Evolutionary conservation across 2,797 vertebrate genomes (phyloP), one percentile per base, ranked within the genome.

Genomic region (Arremon aurantiirostris): DNA sequence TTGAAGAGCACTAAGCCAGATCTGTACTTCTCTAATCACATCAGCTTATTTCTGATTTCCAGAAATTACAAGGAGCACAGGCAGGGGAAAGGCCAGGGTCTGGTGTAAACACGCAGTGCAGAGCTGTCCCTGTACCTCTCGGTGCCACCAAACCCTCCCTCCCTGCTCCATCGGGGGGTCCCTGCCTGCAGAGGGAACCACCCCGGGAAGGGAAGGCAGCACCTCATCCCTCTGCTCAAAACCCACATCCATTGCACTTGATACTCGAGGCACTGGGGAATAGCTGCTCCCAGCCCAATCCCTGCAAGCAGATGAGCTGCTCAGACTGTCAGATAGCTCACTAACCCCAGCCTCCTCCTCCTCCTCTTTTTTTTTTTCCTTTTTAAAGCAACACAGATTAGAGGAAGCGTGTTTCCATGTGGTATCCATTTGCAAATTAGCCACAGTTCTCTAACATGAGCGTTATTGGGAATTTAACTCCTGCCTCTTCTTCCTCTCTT

Each of bases 11-110:
- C 94, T 98, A 98, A 98, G 97, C 96, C 96, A 97, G 97, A 96
- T 98, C 96, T 97, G 94, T 83, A 95, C 96, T 93, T 63, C 96
- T 97, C 95, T 98, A 98, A 98, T 98, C 97, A 97, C 97, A 92
- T 97, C 96, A 97, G 97, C 97, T 98, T 98, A 98, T 97, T 98
- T 97, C 97, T 97, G 97, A 98, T 98, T 97, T 97, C 96, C 94
- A 97, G 97, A 98, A 98, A 97, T 98, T 97, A 98, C 97, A 98
- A 97, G 97, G 91, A 97, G 83, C 96, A 96, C 88, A 90, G 93
- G n/a, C 86, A 94, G 91, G 52, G 89, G 73, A 97, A 94, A 84
- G 95, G 93, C 70, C 87, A 27, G 76, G 73, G 23, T 52, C 60
- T 93, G 70, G 34, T 18, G 49, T 49, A 95, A 96, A 95, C 82